These are phyloP conservation scores for Apodemus sylvaticus DNA, from an alignment of 2,113 vertebrate species.

Conservation along the genomic window DNA sequence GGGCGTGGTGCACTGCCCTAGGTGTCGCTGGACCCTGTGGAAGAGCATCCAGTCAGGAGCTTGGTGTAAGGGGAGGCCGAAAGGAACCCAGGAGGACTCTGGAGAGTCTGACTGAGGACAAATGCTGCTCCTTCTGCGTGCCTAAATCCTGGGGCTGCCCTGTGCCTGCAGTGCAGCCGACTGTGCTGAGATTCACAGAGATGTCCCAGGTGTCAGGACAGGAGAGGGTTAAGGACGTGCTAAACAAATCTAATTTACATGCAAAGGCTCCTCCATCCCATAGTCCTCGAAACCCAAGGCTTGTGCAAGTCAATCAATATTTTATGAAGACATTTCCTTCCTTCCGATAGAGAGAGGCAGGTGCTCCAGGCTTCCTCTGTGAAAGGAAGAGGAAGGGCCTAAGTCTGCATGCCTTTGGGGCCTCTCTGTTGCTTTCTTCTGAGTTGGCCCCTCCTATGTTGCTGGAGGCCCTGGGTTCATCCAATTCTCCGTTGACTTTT, in stretches of 20 bases:
- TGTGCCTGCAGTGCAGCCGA: rapidly evolving
- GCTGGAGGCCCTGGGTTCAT: neutral
- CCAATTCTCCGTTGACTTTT: neutral
- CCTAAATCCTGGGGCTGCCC: rapidly evolving
- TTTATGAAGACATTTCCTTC: constrained; percentile 53
- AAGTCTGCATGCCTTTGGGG: neutral
- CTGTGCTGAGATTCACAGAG: rapidly evolving
- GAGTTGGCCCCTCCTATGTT: neutral
- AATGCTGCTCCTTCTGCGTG: rapidly evolving
- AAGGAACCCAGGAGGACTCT: rapidly evolving
- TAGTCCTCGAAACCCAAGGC: neutral
- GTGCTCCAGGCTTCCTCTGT: neutral
- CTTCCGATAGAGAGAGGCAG: neutral
- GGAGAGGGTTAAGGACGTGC: constrained; percentile 31
- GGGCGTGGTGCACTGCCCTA: rapidly evolving
- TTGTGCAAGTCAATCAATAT: constrained; percentile 64
- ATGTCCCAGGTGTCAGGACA: neutral
- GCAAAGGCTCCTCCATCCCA: neutral
- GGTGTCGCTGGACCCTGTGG: rapidly evolving
- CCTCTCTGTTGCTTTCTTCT: neutral
- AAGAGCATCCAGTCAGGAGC: rapidly evolving
- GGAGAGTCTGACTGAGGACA: rapidly evolving
- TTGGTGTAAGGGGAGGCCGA: rapidly evolving
- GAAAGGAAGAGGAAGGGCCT: neutral
- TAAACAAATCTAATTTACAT: constrained; percentile 50